Evolutionary conservation across 2,113 vertebrate genomes (phyloP), one percentile per base, ranked within the genome.

Genomic region (Oncorhynchus tshawytscha): DNA sequence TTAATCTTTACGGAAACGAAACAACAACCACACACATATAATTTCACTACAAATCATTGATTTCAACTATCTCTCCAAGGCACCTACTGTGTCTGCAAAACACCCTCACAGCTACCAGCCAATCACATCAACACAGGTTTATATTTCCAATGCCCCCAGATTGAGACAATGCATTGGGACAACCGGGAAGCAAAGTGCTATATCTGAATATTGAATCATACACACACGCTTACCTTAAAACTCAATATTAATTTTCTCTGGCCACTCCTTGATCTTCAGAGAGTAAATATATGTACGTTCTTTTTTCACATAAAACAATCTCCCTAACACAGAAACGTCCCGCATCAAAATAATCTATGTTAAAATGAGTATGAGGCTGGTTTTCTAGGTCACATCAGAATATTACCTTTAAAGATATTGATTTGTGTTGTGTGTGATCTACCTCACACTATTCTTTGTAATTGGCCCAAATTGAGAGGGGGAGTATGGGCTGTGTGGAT

Each of bases 361-460:
- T 90, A 90, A 90, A 94, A 92, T 88, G 88, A 78, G 84, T 84
- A 77, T 25, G 51, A 65, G 84, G 80, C 79, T 89, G 83, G 85
- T 84, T 90, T 91, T 93, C 93, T 92, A 91, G 91, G 92, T 92
- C 91, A 90, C 84, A 93, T 93, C 91, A 93, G 86, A 92, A 93
- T 93, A 94, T 92, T 91, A 92, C 78, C 92, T 92, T 92, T 84
- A 88, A 82, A 88, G 86, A 3, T 92, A 93, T 93, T 91, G 91
- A 94, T 93, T 92, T 88, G 87, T 90, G 89, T 92, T 62, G 86
- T 89, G 70, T 70, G 90, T 91, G 89, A 92, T 87, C 89, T 85
- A 78, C 81, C 86, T 85, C 77, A 67, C 80, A 82, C 87, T 89
- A 89, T 92, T 93, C 89, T 92, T 92, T 87, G 90, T 90, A 92